phyloP scores from a whole-genome alignment of 2,888 invertebrate genomes.

The Spilosoma lubricipeda region DNA sequence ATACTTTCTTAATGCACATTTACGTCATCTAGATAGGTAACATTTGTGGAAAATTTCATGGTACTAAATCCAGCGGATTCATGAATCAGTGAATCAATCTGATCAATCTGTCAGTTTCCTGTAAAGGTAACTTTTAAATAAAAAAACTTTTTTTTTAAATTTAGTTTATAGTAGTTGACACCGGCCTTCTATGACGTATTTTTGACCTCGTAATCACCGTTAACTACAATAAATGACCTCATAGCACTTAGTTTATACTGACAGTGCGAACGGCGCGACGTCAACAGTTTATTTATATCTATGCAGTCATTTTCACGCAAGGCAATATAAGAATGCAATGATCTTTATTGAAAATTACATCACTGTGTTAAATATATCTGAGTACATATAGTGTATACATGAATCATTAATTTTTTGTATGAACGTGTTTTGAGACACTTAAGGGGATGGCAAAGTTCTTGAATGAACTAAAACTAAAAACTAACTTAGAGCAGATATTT shows the following conservation, averaged over 20 bases:
- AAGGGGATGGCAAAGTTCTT: neutral
- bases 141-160: neutral
- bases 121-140: neutral
- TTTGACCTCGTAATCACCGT: slow-evolving; percentile 47
- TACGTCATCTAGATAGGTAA: no score
- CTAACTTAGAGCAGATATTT: neutral
- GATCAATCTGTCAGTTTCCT: neutral
- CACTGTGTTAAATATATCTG: slow-evolving; percentile 18
- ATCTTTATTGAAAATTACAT: slow-evolving; percentile 36
- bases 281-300: slow-evolving; percentile 54
- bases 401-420: neutral
- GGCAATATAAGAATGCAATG: slow-evolving; percentile 32
- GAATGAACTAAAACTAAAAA: slow-evolving; percentile 7
- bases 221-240: slow-evolving; percentile 45
- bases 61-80: no score
- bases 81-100: no score
- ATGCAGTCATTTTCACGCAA: slow-evolving; percentile 43
- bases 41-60: no score
- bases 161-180: slow-evolving; percentile 6
- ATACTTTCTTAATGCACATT: no score
- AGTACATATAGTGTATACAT: neutral
- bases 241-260: slow-evolving; percentile 27
- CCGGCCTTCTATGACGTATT: slow-evolving; percentile 39
- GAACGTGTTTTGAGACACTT: neutral
- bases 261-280: slow-evolving; percentile 33